Evolutionary conservation across 1,140 invertebrate genomes (phyloP), one percentile per base, ranked within the genome.

Genomic region (Pomacea maculata): DNA sequence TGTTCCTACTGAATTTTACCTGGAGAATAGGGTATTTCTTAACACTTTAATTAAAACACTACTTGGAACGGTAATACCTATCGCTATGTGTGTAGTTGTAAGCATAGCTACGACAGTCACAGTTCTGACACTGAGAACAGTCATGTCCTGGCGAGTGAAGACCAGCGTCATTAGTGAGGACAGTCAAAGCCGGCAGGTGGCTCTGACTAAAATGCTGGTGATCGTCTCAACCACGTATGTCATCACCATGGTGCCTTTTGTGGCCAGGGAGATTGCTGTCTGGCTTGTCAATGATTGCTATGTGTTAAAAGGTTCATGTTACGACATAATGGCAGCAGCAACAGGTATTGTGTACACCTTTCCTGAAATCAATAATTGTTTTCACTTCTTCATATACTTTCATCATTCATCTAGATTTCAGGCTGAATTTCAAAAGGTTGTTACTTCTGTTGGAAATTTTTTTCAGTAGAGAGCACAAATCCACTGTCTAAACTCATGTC

Each of bases 201-300:
- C 73, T 7, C 54, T 75, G 73, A 75, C 73, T 29, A 75, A 75
- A 55, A 75, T 75, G 52, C 73, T 75, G 11, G 73, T 75, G 19
- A 21, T 75, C 15, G 54, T 54, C 10, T 75, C 73, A n/a, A 9
- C 45, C 21, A 10, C 55, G 54, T 75, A 21, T 21, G 55, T 75
- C 10, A 55, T 29, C 17, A 55, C 52, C 2, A n/a, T 55, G 29
- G 54, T 29, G n/a, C 73, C 73, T 3, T 11, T 10, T 61, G 57
- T 61, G 8, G 57, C 2, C 2, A 61, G 57, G 7, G 57, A 61
- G 8, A 61, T 61, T 17, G 15, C 11, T 61, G 11, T 61, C 57
- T 61, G 57, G 57, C 15, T 61, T 61, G 34, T 45, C 34, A 5
- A 45, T 45, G 34, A 45, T 45, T 45, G 34, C 34, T 45, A 45